A percentile compares a stretch with the other conserved stretches of the same genome.
Conservation (phyloP, 2,797 vertebrate species). For the Avahi laniger region DNA sequence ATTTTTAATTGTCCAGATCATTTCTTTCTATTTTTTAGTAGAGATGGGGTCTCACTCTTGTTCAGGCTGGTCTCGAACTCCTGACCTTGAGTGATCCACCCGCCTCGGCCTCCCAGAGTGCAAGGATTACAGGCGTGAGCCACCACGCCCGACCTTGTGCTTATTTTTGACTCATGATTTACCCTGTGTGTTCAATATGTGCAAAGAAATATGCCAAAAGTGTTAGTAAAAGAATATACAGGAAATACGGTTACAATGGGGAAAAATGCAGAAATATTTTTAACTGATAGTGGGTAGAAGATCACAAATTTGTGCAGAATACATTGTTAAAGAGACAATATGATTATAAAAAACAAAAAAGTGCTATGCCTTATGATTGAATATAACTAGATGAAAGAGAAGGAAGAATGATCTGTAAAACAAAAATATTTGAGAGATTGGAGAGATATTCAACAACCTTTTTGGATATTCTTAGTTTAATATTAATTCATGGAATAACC, state of each 20-base stretch:
- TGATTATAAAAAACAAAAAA: not conserved
- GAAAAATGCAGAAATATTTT: not conserved
- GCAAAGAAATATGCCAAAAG: not conserved
- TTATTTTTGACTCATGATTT: not conserved
- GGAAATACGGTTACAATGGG: not conserved
- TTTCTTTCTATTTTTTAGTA: no score
- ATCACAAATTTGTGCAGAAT: not conserved
- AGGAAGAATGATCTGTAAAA: not conserved
- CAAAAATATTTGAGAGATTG: not conserved
- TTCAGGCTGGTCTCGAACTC: no score
- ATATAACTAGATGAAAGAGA: not conserved
- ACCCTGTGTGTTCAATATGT: not conserved
- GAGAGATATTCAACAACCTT: not conserved
- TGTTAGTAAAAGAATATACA: not conserved
- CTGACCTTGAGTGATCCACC: no score
- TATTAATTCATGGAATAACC: not conserved
- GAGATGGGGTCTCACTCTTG: no score
- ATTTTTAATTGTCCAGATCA: no score
- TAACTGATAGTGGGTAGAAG: not conserved
- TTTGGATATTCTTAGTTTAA: not conserved
- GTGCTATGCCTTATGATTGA: not conserved
- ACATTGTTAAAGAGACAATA: not conserved
- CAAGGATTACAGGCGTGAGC: no score
- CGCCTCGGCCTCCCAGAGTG: no score
- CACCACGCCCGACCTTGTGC: not conserved